These are phyloP conservation scores for Phylloscopus trochiloides DNA, from an alignment of 2,113 vertebrate genomes.

Conservation along the genomic window DNA sequence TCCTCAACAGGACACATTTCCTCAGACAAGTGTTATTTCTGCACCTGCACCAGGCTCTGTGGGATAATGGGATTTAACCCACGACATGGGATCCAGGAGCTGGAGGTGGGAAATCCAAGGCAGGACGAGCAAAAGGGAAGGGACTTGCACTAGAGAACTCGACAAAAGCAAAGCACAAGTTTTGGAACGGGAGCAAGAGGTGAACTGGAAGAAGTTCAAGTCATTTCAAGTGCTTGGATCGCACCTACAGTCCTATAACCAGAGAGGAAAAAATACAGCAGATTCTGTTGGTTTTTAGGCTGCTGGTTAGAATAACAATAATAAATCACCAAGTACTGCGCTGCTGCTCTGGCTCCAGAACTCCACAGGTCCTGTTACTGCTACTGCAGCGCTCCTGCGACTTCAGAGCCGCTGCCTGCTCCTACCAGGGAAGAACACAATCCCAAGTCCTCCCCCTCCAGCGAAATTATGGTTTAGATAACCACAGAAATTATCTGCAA, in stretches of 20 bases:
- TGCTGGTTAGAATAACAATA: not conserved
- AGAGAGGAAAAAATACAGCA: not conserved
- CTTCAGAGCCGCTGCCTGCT: not conserved
- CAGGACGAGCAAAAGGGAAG: not conserved
- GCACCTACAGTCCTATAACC: not conserved
- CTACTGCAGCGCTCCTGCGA: not conserved
- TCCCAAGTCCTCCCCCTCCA: not conserved
- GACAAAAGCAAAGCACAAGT: not conserved
- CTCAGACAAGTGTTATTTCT: not conserved
- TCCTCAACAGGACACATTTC: fast-evolving
- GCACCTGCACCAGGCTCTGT: fast-evolving
- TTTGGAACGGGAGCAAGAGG: not conserved
- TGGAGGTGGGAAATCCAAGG: not conserved
- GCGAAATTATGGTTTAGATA: not conserved
- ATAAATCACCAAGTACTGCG: not conserved
- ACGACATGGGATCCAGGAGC: fast-evolving
- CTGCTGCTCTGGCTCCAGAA: not conserved
- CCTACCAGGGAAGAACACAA: fast-evolving
- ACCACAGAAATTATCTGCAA: not conserved
- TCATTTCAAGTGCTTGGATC: not conserved
- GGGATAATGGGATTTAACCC: not conserved
- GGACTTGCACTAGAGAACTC: fast-evolving
- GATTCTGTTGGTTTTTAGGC: not conserved
- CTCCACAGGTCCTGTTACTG: not conserved
- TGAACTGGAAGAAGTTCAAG: not conserved